Base-by-base conservation (phyloP, 1,140 invertebrate species). In the Myzus persicae region DNA sequence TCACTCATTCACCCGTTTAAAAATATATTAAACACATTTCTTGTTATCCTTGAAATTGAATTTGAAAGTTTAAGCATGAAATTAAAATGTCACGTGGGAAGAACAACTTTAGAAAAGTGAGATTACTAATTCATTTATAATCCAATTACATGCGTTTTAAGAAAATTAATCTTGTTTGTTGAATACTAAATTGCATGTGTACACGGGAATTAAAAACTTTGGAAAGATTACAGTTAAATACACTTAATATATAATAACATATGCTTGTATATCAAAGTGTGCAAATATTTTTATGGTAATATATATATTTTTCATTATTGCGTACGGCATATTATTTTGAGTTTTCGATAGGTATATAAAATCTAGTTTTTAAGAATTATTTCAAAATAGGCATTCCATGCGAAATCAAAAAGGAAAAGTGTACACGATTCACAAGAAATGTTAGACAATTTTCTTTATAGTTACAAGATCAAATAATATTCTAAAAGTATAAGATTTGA, bases 121-220 rank as follows among this genome's bases (percentile, higher is more conserved):
- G 88, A 59, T 90, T 40, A 40, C 51, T 59, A 54, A 90, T 59
- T 90, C 24, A 40, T 90, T 90, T 59, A 48, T 90, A 40, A 90
- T 90, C 38, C 24, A 90, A 90, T 90, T 90, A 90, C 36, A 90
- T 14, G 51, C 36, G 24, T 24, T 59, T 38, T 90, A 54, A 59
- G 51, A 42, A 90, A 90, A 90, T 59, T 40, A 90, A 90, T 90
- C 88, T 59, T 54, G n/a, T 51, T 89, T 54, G 46, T 89, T 38
- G 24, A 89, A 11, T 24, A 89, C 46, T 87, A 87, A 87, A 46
- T 42, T 84, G 8, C 82, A 84, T 84, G 42, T 40, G 24, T 42
- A 84, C 24, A 31, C 8, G 24, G 24, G 24, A 76, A 76, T 84
- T 84, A 84, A 40, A 84, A 84, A 84, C 38, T 40, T 38, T 40